Evolutionary conservation across 2,113 vertebrate species (phyloP).

Genomic region (Trematocara zebra): DNA sequence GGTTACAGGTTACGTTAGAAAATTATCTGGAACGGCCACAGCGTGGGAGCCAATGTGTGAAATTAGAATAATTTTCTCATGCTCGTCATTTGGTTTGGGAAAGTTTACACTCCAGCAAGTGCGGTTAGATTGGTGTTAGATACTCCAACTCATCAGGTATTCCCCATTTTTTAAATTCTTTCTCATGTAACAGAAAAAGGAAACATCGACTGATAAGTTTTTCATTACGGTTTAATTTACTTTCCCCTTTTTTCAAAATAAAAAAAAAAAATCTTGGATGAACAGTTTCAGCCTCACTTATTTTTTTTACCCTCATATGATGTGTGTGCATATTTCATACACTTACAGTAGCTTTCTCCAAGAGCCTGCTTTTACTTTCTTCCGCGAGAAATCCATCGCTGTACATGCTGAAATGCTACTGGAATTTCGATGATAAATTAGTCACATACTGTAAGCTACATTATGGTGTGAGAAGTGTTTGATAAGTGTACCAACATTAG

Average conservation of each 20-base stretch:
- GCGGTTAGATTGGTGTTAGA: neutral
- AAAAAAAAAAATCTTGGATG: neutral
- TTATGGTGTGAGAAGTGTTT: neutral
- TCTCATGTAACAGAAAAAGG: neutral
- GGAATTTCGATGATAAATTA: neutral
- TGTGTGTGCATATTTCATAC: neutral
- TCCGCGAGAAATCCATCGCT: neutral
- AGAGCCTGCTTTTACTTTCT: neutral
- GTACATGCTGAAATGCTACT: neutral
- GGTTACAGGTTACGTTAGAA: neutral
- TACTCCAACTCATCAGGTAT: neutral
- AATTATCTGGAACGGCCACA: neutral
- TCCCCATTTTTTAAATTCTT: neutral
- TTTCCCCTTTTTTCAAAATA: neutral
- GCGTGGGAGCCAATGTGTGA: neutral
- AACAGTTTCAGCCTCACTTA: neutral
- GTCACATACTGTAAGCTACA: neutral
- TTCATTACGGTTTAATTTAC: neutral
- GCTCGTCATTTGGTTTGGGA: neutral
- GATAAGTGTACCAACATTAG: neutral
- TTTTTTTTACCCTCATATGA: neutral
- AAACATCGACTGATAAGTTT: neutral
- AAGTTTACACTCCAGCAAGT: neutral
- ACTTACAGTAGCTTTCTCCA: neutral
- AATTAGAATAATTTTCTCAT: neutral